Conservation (phyloP, 2,797 vertebrate species). For the Acanthornis magna region DNA sequence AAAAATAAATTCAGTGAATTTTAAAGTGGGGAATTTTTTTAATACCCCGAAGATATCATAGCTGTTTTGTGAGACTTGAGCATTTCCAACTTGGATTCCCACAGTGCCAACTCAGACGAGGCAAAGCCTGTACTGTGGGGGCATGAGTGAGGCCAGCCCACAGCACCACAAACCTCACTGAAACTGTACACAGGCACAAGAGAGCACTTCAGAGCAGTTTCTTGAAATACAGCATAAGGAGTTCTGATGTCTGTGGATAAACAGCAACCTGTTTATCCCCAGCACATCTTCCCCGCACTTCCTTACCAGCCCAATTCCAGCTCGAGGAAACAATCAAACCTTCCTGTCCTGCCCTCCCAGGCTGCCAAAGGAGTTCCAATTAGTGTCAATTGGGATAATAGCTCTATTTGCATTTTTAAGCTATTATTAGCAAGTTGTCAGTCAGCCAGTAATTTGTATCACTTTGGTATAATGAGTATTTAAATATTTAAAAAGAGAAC, state of each 20-base stretch:
- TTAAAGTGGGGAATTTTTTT: background rate
- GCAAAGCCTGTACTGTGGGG: rapidly evolving
- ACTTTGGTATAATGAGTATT: conserved; percentile 47
- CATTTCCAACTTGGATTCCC: background rate
- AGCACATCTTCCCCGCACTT: background rate
- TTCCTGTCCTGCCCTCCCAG: conserved; percentile 54
- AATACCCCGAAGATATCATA: background rate
- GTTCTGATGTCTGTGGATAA: background rate
- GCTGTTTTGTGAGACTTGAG: background rate
- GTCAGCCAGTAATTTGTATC: conserved; percentile 63
- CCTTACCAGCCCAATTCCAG: background rate
- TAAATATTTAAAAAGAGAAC: conserved; percentile 58
- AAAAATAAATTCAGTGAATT: background rate
- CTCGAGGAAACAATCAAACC: conserved; percentile 45
- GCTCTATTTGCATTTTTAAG: conserved; percentile 57
- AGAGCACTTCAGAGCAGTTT: background rate
- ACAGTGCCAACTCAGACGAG: rapidly evolving
- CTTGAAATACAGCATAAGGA: background rate
- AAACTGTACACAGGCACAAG: background rate
- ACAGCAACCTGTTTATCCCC: background rate
- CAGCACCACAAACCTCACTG: background rate
- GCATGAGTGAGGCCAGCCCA: background rate
- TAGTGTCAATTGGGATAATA: conserved; percentile 59
- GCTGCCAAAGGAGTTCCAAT: conserved; percentile 55
- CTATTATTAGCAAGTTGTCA: conserved; percentile 65